Conservation (phyloP, 2,797 vertebrate species). For the Molossus alvarezi region DNA sequence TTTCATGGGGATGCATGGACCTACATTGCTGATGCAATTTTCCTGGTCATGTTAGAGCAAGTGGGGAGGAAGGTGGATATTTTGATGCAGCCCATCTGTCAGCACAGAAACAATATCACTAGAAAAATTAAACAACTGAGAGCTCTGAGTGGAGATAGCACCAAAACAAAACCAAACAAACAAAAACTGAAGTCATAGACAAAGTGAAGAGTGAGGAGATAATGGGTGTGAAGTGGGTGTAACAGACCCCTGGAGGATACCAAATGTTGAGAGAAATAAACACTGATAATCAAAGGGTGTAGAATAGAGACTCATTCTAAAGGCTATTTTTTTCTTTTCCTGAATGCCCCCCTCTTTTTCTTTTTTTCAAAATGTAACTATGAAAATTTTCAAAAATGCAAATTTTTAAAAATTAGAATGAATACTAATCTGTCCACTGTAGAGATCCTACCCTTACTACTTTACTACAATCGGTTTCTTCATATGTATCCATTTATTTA, state of each 20-base stretch:
- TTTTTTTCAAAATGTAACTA: background rate
- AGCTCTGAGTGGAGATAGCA: background rate
- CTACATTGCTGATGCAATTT: background rate
- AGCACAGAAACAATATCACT: background rate
- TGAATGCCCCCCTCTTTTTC: background rate
- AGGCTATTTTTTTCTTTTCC: background rate
- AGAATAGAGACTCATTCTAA: background rate
- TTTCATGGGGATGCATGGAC: background rate
- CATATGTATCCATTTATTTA: background rate
- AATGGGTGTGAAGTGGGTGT: background rate
- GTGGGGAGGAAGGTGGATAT: background rate
- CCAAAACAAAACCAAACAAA: background rate
- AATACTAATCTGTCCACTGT: background rate
- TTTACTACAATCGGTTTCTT: background rate
- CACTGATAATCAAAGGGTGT: background rate
- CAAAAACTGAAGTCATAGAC: background rate
- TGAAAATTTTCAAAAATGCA: background rate
- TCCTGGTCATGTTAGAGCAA: background rate
- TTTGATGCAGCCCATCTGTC: background rate
- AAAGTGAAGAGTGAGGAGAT: background rate
- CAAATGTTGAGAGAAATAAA: background rate
- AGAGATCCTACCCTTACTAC: background rate
- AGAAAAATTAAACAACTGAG: background rate
- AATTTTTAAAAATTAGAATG: background rate
- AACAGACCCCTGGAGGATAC: background rate